Conservation (phyloP, 2,113 vertebrate genomes). For the Rhineura floridana region DNA sequence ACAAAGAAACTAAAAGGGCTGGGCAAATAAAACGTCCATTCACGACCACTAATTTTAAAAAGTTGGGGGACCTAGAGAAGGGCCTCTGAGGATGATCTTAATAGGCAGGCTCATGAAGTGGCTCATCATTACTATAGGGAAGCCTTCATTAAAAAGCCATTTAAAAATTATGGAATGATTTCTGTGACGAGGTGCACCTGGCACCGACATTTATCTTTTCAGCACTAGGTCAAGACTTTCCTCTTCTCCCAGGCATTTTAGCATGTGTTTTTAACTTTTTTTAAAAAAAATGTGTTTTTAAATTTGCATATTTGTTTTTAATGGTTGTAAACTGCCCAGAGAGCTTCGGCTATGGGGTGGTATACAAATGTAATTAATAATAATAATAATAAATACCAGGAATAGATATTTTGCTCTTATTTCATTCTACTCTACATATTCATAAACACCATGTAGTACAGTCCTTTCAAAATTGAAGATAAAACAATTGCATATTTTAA, state of each 20-base stretch:
- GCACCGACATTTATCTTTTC: no score
- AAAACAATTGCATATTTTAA: not conserved
- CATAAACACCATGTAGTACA: not conserved
- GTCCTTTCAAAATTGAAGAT: not conserved
- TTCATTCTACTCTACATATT: not conserved
- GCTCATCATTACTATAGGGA: constrained; percentile 14
- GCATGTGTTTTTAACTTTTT: no score
- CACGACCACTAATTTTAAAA: not conserved
- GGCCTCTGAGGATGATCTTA: not conserved
- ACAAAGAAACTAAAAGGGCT: not conserved
- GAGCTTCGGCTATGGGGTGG: no score
- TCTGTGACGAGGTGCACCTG: no score
- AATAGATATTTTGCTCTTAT: not conserved
- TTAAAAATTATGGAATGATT: no score
- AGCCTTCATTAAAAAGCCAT: constrained; percentile 1
- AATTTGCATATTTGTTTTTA: no score
- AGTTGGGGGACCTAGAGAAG: not conserved
- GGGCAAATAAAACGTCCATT: not conserved
- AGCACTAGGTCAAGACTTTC: no score
- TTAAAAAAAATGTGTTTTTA: no score
- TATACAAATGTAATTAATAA: no score
- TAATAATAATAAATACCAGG: not conserved
- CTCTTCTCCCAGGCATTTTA: no score
- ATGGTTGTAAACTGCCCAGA: no score
- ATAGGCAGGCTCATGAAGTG: not conserved